These are phyloP conservation scores for Valencia hispanica DNA, from an alignment of 2,797 vertebrate genomes.

Conservation along the genomic window DNA sequence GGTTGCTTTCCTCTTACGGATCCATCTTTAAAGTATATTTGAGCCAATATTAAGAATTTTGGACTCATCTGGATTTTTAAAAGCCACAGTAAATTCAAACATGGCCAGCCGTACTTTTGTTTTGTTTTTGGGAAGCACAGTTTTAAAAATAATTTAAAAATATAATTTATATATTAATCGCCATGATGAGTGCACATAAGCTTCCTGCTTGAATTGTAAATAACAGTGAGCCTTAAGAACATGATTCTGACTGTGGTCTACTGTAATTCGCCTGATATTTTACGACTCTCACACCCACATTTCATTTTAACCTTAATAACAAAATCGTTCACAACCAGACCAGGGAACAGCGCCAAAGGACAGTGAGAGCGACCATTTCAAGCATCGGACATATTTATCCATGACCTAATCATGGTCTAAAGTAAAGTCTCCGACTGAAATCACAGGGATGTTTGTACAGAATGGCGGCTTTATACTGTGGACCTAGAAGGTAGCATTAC, in stretches of 20 bases:
- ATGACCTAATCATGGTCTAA: no score
- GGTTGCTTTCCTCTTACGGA: background rate
- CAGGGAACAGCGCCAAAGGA: background rate
- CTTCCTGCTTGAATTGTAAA: background rate
- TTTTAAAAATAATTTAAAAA: background rate
- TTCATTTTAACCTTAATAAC: background rate
- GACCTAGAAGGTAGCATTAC: no score
- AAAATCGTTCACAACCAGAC: background rate
- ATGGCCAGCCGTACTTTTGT: background rate
- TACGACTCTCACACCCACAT: background rate
- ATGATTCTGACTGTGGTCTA: background rate
- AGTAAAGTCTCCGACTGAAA: no score
- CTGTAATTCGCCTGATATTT: background rate
- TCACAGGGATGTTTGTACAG: no score
- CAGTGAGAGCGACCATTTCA: no score
- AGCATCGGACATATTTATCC: no score
- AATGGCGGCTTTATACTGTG: no score
- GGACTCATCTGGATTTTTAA: background rate
- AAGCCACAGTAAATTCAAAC: background rate
- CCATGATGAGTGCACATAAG: background rate
- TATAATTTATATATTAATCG: background rate
- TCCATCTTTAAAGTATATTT: background rate
- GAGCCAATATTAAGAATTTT: background rate
- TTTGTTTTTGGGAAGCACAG: background rate
- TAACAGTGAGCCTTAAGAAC: background rate